Base-by-base conservation (phyloP, 2,888 invertebrate genomes). In the Pinctada fucata region DNA sequence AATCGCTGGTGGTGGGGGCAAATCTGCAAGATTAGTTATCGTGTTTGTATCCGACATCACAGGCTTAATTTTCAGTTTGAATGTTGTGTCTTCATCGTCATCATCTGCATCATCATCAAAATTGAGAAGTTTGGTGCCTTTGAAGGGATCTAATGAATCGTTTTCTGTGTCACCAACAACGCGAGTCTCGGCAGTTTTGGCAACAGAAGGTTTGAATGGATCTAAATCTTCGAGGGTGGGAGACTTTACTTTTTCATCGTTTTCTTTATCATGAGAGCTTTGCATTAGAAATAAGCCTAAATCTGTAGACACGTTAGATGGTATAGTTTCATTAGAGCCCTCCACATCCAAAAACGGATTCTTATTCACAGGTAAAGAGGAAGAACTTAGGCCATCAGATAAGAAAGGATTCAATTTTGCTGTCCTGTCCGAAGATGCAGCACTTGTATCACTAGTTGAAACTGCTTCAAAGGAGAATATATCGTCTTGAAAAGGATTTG, bases 401-500 rank as follows among this genome's bases (percentile, higher is more conserved):
- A 83, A 70, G 52, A 84, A 84, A 65, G 84, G 84, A 73, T 82
- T 84, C 13, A 52, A 58, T 51, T 31, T 16, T 10, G n/a, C 31
- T 52, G 49, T 31, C 16, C 63, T 13, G 6, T 66, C n/a, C 5
- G 71, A 77, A 64, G n/a, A n/a, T 45, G 73, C 72, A 69, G 76
- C 74, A 66, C 52, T 66, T 48, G 72, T 77, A 52, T 65, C 45
- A 68, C 68, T 52, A 49, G 50, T 58, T 48, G 85, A 83, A 75
- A 87, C 81, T 63, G 82, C 82, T 51, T 85, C 86, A 67, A 87
- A 78, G 50, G 86, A 85, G 68, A 89, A 88, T 52, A 86, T 83
- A 75, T 90, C 90, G 82, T 88, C 88, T 72, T 89, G 87, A 79
- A 90, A 90, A 66, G 90, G 90, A 82, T 90, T 89, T 8, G 75